Conservation (phyloP, 1,140 invertebrate species). For the Drosophila fuyamai region DNA sequence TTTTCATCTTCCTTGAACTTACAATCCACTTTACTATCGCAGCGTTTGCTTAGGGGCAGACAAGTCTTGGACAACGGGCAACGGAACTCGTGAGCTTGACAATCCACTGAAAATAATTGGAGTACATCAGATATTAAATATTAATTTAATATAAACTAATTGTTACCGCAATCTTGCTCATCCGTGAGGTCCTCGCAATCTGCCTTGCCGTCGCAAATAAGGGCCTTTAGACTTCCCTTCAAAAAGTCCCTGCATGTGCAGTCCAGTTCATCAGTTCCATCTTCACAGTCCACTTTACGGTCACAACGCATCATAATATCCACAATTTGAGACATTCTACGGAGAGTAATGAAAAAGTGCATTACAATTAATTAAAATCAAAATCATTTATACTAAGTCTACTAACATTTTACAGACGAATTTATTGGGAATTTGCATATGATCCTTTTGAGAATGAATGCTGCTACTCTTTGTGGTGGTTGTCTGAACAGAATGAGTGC, state of each 20-base stretch:
- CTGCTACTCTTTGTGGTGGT: constrained; percentile 25
- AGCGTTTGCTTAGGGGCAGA: constrained; percentile 86
- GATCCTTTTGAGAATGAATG: not conserved
- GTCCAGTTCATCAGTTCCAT: constrained; percentile 91
- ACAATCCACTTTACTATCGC: constrained; percentile 88
- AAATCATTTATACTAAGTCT: no score
- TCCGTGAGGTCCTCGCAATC: constrained; percentile 92
- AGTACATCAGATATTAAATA: no score
- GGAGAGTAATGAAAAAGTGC: not conserved
- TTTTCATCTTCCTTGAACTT: constrained; percentile 89
- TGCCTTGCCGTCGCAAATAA: constrained; percentile 91
- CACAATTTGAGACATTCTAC: constrained; percentile 88
- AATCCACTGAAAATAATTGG: constrained; percentile 38
- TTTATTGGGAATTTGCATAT: constrained; percentile 57
- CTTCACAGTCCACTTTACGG: constrained; percentile 90
- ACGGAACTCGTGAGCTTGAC: constrained; percentile 60
- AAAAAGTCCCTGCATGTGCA: constrained; percentile 91
- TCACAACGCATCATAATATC: constrained; percentile 88
- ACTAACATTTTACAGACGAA: constrained; percentile 76
- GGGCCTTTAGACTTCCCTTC: constrained; percentile 56
- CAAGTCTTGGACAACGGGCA: constrained; percentile 85
- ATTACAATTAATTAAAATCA: not conserved
- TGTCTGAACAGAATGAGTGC: not conserved
- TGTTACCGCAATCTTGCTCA: constrained; percentile 89
- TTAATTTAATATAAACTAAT: not conserved